phyloP scores from a whole-genome alignment of 2,888 invertebrate species.

The Chaitophorus viminalis region DNA sequence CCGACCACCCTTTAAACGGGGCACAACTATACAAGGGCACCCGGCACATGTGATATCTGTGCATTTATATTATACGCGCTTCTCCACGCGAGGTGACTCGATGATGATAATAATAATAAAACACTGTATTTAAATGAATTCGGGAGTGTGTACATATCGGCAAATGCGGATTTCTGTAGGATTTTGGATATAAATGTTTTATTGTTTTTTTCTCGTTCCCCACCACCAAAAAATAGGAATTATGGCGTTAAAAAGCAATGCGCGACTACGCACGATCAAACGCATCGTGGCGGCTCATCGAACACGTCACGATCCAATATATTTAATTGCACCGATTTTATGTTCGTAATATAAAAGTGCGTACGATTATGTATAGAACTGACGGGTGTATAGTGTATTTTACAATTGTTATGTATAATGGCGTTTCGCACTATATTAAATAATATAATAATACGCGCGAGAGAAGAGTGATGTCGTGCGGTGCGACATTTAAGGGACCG shows the following conservation, averaged over 20 bases:
- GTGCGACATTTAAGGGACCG: background rate
- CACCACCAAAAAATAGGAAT: background rate
- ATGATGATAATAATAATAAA: constrained; percentile 6
- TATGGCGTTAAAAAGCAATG: constrained; percentile 12
- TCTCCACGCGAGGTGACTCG: background rate
- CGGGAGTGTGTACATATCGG: background rate
- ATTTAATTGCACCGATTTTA: constrained; percentile 16
- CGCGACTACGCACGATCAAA: background rate
- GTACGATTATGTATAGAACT: background rate
- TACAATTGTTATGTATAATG: no score
- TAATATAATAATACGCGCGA: background rate
- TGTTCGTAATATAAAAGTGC: background rate
- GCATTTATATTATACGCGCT: no score
- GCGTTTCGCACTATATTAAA: background rate
- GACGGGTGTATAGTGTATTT: no score
- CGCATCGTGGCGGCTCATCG: constrained; percentile 21
- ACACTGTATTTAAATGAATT: background rate
- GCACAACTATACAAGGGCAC: no score
- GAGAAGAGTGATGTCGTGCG: background rate
- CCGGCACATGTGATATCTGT: no score
- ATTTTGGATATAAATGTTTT: background rate
- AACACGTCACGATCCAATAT: constrained; percentile 47
- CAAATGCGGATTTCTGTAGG: no score
- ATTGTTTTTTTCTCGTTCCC: constrained; percentile 13
- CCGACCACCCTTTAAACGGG: background rate